Base-by-base conservation (phyloP, 2,888 invertebrate genomes). In the Polia nebulosa region DNA sequence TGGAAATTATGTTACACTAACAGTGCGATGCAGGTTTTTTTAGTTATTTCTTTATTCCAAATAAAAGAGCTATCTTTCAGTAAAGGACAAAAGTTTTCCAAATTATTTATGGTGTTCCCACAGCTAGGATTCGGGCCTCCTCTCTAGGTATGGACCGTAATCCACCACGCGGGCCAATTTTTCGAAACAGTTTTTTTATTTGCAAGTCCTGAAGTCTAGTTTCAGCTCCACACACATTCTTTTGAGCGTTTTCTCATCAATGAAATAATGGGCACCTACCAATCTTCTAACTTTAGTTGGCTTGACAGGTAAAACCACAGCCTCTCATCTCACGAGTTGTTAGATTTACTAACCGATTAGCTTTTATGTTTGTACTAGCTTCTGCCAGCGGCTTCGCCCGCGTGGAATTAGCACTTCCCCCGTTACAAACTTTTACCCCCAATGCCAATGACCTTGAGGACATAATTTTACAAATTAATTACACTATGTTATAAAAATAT, bases 1-100 rank as follows among this genome's bases (percentile, higher is more conserved):
- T 51, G 29, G 15, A 63, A 73, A 25, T 25, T 27, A 39, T 17
- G n/a, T 25, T 45, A 20, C n/a, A n/a, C n/a, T n/a, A n/a, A n/a
- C 22, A 44, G 6, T 15, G 25, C 32, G 11, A 47, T 41, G 9
- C 29, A n/a, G 51, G 51, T 57, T 55, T 45, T 34, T 22, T 56
- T 65, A 41, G 51, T 57, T 55, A 34, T 34, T 22, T 56, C 53
- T 34, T 0, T 39, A 15, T 8, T 15, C 53, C 39, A 41, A 32
- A 6, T 17, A 11, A 34, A 7, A 8, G 3, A 57, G 9, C 6
- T 29, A 27, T 27, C 27, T 29, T 44, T 22, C 13, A 29, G n/a
- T 9, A 51, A 51, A 51, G 27, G 8, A 17, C 6, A 47, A 1
- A 17, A 49, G 3, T 27, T 22, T 22, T 9, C 20, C 2, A 22